Base-by-base conservation (phyloP, 2,888 invertebrate genomes). In the Cacoxenus indagator region DNA sequence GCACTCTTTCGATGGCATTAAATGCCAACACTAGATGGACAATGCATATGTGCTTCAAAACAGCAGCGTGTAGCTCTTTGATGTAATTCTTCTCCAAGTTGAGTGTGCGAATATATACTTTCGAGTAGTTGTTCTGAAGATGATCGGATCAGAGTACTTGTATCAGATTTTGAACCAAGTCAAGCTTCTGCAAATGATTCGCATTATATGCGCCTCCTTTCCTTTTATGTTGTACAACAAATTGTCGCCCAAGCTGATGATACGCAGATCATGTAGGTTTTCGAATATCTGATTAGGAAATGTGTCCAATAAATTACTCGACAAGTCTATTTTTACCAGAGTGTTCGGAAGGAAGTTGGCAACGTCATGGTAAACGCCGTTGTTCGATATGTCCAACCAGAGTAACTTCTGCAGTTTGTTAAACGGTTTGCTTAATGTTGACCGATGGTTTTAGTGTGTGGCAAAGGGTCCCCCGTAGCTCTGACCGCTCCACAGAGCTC, bases 81-180 rank as follows among this genome's bases (percentile, higher is more conserved):
- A 96, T 90, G 84, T 93, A 93, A 87, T 96, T 96, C 82, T 93
- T 92, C 77, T 94, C 95, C 83, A 96, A 89, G 88, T 95, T 95
- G 71, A 96, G 90, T 82, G 95, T 95, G 73, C 93, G 91, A 69
- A 96, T 91, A 67, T 86, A 86, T 4, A 88, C 82, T 59, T 87
- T 86, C 85, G 92, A 93, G 68, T 94, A 90, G 78, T 93, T 92
- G 71, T 91, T 91, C 78, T 92, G 91, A 78, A 95, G 92, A 72
- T 91, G 89, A 76, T 92, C 90, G 68, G 91, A 90, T 11, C 93
- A 91, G 71, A 94, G 89, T 70, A 91, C 90, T 72, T 92, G 92
- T 70, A 96, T 90, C 84, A 93, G 92, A 87, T 96, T 96, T 87
- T 94, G 94, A 70, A 95, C 94, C 77, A 96, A 89, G 88, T 96